phyloP scores from a whole-genome alignment of 2,113 vertebrate species.

The Candoia aspera region DNA sequence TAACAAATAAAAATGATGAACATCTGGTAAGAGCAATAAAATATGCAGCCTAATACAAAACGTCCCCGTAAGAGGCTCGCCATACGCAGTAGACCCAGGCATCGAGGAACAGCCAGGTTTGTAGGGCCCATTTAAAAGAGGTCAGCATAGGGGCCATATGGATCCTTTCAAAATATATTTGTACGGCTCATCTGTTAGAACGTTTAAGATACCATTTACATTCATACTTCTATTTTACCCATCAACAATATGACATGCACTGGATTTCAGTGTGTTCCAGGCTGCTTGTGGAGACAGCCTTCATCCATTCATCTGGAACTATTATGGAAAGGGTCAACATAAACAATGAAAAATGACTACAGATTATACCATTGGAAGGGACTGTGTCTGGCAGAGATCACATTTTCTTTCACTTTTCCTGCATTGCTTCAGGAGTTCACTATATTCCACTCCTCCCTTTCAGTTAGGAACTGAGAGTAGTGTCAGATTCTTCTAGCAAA shows the following conservation, averaged over 20 bases:
- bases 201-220: neutral
- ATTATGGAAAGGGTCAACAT: neutral
- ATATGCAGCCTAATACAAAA: neutral
- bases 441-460: neutral
- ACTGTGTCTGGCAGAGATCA: neutral
- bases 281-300: neutral
- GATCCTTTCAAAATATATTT: neutral
- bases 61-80: neutral
- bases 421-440: neutral
- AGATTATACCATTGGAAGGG: neutral
- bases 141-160: neutral
- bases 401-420: neutral
- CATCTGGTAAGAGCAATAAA: neutral
- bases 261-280: no score
- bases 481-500: neutral
- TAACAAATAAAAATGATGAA: neutral
- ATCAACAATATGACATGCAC: neutral
- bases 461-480: neutral
- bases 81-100: neutral
- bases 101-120: neutral
- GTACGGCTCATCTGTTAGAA: no score
- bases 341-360: neutral
- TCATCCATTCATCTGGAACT: neutral
- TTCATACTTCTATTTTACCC: neutral
- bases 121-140: neutral